These are phyloP conservation scores for Malurus elegans DNA, from an alignment of 2,113 vertebrate genomes.

Conservation along the genomic window DNA sequence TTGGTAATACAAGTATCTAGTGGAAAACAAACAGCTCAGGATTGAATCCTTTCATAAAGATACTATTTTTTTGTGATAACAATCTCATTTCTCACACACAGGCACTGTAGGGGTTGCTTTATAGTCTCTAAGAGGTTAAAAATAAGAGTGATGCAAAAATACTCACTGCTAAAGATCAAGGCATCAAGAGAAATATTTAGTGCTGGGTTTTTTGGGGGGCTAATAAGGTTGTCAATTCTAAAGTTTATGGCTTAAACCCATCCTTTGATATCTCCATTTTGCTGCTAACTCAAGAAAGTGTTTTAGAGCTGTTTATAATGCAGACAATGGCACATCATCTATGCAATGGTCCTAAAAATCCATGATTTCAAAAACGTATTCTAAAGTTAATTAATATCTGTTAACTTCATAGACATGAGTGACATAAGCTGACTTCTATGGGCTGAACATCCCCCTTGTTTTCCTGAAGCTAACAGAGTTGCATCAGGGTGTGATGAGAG, in stretches of 20 bases:
- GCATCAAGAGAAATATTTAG: not conserved
- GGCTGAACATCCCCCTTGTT: not conserved
- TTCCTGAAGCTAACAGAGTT: not conserved
- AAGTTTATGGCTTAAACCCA: not conserved
- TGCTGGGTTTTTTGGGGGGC: not conserved
- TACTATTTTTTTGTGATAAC: not conserved
- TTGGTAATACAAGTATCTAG: not conserved
- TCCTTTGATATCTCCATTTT: not conserved
- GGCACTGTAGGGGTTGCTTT: not conserved
- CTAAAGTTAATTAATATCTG: not conserved
- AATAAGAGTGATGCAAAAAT: not conserved
- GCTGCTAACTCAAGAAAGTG: not conserved
- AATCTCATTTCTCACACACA: not conserved
- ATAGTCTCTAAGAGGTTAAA: not conserved
- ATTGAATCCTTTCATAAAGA: not conserved
- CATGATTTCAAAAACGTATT: not conserved
- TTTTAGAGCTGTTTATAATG: not conserved
- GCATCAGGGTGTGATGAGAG: not conserved
- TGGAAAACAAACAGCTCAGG: not conserved
- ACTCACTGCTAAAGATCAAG: not conserved
- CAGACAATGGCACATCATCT: not conserved
- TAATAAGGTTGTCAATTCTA: not conserved
- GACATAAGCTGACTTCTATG: not conserved
- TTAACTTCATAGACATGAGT: not conserved
- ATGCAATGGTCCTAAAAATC: not conserved